Percentiles rank a stretch among this genome's conserved stretches.
phyloP scores from a whole-genome alignment of 2,888 invertebrate species.

The Drosophila pegasa region DNA sequence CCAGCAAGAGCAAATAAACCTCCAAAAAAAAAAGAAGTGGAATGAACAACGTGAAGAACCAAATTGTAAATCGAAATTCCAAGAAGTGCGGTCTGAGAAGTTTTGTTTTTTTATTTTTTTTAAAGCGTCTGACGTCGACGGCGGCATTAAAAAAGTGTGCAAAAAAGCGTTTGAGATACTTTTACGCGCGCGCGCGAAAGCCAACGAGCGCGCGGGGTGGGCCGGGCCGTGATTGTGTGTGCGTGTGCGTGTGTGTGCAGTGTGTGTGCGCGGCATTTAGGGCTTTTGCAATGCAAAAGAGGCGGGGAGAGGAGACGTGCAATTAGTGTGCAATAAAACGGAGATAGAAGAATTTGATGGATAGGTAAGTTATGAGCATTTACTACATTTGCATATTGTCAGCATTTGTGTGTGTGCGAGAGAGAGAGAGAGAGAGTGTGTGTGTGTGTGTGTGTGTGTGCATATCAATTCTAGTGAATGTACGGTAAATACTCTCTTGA shows the following conservation, averaged over 20 bases:
- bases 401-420: background rate
- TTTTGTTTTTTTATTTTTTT: constrained; percentile 41
- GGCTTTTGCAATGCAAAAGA: constrained; percentile 57
- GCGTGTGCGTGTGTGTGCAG: constrained; percentile 6
- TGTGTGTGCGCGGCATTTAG: constrained; percentile 28
- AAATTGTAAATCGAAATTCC: constrained; percentile 81
- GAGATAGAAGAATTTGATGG: constrained; percentile 34
- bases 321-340: constrained; percentile 62
- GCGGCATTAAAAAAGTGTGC: constrained; percentile 53
- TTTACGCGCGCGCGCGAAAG: constrained; percentile 73
- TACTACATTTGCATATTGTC: constrained; percentile 47
- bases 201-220: constrained; percentile 40
- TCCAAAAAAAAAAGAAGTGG: constrained; percentile 37
- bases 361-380: constrained; percentile 53
- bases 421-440: too few species aligned
- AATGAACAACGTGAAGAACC: constrained; percentile 67
- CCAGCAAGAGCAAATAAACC: constrained; percentile 52
- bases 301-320: constrained; percentile 45
- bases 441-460: background rate
- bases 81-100: constrained; percentile 69
- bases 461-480: background rate
- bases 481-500: background rate
- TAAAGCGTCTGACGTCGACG: constrained; percentile 59
- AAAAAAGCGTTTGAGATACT: constrained; percentile 73
- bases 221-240: constrained; percentile 19